Conservation (phyloP, 2,888 invertebrate species). For the Sthenelais limicola region DNA sequence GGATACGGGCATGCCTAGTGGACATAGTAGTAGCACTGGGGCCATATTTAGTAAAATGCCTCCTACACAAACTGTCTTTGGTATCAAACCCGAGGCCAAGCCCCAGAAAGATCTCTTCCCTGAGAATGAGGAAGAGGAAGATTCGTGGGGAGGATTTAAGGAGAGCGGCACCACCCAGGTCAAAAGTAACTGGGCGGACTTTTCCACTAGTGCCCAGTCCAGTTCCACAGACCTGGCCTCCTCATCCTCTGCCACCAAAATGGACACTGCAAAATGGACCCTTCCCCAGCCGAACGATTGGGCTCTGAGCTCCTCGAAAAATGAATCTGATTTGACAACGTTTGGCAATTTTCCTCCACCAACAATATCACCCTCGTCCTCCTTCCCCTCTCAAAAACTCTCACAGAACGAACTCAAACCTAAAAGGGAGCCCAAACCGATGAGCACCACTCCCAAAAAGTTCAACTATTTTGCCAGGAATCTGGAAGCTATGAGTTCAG, state of each 20-base stretch:
- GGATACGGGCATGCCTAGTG: background rate
- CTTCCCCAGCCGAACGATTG: background rate
- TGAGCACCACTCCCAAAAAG: constrained; percentile 9
- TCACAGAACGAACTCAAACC: background rate
- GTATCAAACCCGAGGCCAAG: background rate
- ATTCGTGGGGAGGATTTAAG: constrained; percentile 15
- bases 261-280: background rate
- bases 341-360: constrained; percentile 12
- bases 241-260: background rate
- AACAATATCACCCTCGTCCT: too few relatives aligned
- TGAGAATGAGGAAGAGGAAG: background rate
- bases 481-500: background rate
- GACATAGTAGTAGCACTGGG: background rate
- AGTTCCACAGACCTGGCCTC: background rate
- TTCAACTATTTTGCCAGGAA: constrained; percentile 40
- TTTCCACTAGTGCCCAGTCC: background rate
- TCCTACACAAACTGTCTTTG: too few relatives aligned
- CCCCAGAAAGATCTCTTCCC: constrained; percentile 25
- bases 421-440: background rate
- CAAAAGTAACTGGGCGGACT: constrained; percentile 33
- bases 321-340: constrained; percentile 26
- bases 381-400: background rate
- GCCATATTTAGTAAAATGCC: background rate
- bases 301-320: constrained; percentile 25
- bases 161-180: background rate